Base-by-base conservation (phyloP, 2,113 vertebrate species). In the Lethenteron reissneri region DNA sequence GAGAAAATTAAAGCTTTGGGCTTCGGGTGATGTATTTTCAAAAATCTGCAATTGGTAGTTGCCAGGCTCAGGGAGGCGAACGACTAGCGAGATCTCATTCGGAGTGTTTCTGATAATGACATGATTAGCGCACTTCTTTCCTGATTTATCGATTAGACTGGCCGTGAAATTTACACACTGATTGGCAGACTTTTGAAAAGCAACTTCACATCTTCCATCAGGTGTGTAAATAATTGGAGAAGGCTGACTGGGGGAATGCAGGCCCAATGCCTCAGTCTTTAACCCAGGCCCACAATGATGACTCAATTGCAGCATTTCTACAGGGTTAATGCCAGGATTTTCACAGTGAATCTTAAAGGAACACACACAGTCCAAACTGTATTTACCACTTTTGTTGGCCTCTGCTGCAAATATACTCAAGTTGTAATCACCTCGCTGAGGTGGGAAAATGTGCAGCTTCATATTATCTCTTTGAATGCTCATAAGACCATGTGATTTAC, bases 121-220 rank as follows among this genome's bases (percentile, higher is more conserved):
- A 8, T 85, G 78, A 70, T 76, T 70, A 17, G 25, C 60, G 64
- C 17, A 1, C 0, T 11, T 12, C 10, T 1, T 72, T 75, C 9
- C 75, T 74, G 72, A 79, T 15, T 80, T 80, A 71, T 78, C 75
- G 10, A 74, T 73, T 1, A 72, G 25, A 3, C 75, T 60, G 71
- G 77, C 7, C 0, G 57, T 74, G 70, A 85, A 76, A 73, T 83
- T 76, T 0, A 81, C 1, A 0, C 72, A 77, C 0, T 70, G 17
- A 8, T 77, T 72, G 1, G 74, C 41, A 41, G 41, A 41, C 41
- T 41, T 71, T 58, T 80, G 78, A 74, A 85, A 87, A 72, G 83
- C 85, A 76, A 87, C 81, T 75, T 83, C 85, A 72, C 84, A 84
- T 71, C 81, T 82, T 2, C 85, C 85, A 41, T 83, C 78, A 17